phyloP scores from a whole-genome alignment of 2,888 invertebrate genomes.

The Lottia gigantea region DNA sequence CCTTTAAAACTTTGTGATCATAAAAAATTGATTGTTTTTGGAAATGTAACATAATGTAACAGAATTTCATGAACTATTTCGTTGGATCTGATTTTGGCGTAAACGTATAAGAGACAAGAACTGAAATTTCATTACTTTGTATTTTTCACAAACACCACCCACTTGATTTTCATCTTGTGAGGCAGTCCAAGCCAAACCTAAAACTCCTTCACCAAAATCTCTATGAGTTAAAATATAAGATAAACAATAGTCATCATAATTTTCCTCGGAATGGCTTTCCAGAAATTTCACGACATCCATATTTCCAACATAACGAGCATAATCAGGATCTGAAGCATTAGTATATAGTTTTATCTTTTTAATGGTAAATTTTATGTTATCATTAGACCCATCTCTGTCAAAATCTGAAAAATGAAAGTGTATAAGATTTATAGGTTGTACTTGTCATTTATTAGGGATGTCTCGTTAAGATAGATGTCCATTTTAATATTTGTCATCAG shows the following conservation, averaged over 20 bases:
- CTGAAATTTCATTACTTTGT: constrained; percentile 64
- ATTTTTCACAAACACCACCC: constrained; percentile 97
- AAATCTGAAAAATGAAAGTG: constrained; percentile 77
- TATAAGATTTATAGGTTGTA: no score
- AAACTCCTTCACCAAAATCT: constrained; percentile 97
- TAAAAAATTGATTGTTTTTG: no score
- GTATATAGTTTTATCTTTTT: constrained; percentile 95
- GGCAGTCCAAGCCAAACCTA: constrained; percentile 98
- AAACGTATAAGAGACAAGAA: no score
- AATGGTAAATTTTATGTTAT: constrained; percentile 95
- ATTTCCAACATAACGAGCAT: constrained; percentile 24
- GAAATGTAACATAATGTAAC: no score
- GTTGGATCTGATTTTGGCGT: no score
- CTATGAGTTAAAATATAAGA: constrained; percentile 98
- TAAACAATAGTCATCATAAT: constrained; percentile 97
- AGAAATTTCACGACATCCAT: constrained; percentile 48
- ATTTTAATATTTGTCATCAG: no score
- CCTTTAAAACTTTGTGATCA: no score
- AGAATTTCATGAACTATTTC: no score
- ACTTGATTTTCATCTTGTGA: constrained; percentile 74
- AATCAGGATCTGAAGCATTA: constrained; percentile 85
- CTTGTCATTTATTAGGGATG: no score
- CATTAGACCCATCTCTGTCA: constrained; percentile 89
- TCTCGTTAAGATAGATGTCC: no score
- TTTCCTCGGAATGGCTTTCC: constrained; percentile 82